phyloP scores from a whole-genome alignment of 2,888 invertebrate genomes.

The Caenorhabditis doughertyi region DNA sequence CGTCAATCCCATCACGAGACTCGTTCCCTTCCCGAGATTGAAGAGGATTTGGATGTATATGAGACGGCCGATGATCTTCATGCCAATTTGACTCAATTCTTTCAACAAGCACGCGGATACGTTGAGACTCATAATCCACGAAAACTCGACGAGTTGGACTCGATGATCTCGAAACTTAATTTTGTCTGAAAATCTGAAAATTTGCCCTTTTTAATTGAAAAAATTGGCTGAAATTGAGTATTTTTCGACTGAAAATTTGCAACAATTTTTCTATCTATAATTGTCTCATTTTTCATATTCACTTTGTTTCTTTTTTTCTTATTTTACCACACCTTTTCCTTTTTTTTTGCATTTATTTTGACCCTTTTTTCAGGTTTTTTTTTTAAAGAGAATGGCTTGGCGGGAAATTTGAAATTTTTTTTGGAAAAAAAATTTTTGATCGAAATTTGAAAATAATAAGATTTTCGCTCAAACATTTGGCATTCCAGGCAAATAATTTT shows the following conservation, averaged over 20 bases:
- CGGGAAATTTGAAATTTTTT: no score
- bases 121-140: constrained; percentile 41
- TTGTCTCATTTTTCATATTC: no score
- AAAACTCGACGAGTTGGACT: constrained; percentile 51
- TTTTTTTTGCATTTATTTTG: not conserved
- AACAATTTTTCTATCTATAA: not conserved
- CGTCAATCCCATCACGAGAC: constrained; percentile 24
- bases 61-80: constrained; percentile 18
- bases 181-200: constrained; percentile 16
- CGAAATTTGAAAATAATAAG: no score
- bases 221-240: not conserved
- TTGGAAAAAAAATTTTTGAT: no score
- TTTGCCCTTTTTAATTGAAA: not conserved
- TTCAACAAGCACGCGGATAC: constrained; percentile 43
- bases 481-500: no score
- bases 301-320: constrained; percentile 1
- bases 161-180: constrained; percentile 53
- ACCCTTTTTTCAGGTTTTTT: not conserved
- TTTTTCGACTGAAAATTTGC: constrained; percentile 11
- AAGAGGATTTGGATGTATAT: constrained; percentile 41
- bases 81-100: constrained; percentile 25
- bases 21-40: constrained; percentile 10
- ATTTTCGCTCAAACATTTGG: no score
- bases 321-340: not conserved
- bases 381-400: no score